phyloP scores from a whole-genome alignment of 2,113 vertebrate genomes.

The Choloepus hoffmanni region DNA sequence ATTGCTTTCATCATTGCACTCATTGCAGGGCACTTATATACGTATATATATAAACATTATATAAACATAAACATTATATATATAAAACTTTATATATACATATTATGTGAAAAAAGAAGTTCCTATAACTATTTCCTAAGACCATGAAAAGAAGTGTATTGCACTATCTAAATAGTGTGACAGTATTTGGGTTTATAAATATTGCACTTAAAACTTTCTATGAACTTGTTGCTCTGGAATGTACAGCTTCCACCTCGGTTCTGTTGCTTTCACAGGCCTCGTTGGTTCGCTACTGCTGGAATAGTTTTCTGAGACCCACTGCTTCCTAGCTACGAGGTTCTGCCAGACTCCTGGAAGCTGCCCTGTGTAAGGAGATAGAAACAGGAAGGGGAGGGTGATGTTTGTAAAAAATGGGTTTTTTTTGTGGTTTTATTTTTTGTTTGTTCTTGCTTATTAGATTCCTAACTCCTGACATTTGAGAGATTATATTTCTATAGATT shows the following conservation, averaged over 20 bases:
- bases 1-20: not conserved
- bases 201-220: not conserved
- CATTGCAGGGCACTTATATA: not conserved
- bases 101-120: not conserved
- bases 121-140: not conserved
- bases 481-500: not conserved
- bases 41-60: too few species aligned
- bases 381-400: not conserved
- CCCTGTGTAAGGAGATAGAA: not conserved
- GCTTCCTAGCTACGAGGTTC: not conserved
- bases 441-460: not conserved
- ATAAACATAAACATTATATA: too few species aligned
- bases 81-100: not conserved
- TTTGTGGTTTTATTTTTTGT: not conserved
- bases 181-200: not conserved
- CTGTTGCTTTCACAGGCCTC: not conserved
- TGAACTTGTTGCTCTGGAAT: not conserved
- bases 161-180: not conserved
- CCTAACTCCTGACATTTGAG: not conserved
- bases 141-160: not conserved
- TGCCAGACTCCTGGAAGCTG: not conserved
- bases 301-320: not conserved
- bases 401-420: not conserved
- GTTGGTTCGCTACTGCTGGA: not conserved
- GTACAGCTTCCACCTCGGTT: not conserved